Conservation (phyloP, 2,888 invertebrate genomes). For the Lycocerus yunnanus region DNA sequence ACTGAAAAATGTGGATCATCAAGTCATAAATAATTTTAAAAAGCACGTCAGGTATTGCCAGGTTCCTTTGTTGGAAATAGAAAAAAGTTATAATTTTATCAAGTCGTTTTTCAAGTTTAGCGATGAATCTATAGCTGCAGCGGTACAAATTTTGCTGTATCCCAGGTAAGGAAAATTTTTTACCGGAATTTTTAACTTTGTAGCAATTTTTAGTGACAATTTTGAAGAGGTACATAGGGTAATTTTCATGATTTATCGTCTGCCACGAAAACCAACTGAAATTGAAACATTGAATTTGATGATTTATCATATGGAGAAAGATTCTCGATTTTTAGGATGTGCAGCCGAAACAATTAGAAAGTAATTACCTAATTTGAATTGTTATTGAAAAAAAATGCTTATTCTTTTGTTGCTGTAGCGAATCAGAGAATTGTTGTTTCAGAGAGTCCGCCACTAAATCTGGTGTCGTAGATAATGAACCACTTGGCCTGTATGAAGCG, state of each 20-base stretch:
- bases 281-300: conserved; percentile 66
- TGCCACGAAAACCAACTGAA: conserved; percentile 37
- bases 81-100: conserved; percentile 64
- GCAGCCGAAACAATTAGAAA: conserved; percentile 43
- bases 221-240: conserved; percentile 41
- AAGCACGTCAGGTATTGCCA: conserved; percentile 70
- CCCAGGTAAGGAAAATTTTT: conserved; percentile 61
- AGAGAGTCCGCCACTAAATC: not conserved
- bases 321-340: conserved; percentile 75
- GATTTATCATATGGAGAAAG: conserved; percentile 73
- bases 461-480: not conserved
- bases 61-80: conserved; percentile 63
- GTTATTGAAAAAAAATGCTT: not conserved
- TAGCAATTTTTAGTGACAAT: conserved; percentile 45
- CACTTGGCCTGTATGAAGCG: not conserved
- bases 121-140: conserved; percentile 61
- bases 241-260: conserved; percentile 35
- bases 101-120: conserved; percentile 56
- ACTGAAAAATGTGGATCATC: conserved; percentile 45
- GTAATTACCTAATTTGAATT: not conserved
- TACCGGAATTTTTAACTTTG: conserved; percentile 15
- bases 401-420: not conserved
- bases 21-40: conserved; percentile 53
- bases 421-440: not conserved
- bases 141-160: conserved; percentile 70